These are phyloP conservation scores for Plusia festucae DNA, from an alignment of 2,888 invertebrate genomes.

Conservation along the genomic window DNA sequence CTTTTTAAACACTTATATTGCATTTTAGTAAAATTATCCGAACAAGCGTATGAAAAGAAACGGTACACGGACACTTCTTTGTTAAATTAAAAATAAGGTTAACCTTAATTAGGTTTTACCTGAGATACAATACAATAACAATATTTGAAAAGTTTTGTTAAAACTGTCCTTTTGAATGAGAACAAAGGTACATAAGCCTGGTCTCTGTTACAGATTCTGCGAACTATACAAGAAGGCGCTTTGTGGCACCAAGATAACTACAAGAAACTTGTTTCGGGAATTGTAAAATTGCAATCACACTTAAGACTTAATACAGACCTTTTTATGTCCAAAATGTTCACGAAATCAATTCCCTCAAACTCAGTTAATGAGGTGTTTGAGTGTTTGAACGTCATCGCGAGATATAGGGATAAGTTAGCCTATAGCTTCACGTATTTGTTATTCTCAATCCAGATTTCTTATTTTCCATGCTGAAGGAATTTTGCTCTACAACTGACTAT, in stretches of 20 bases:
- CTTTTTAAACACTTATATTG: neutral
- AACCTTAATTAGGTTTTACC: slow-evolving; percentile 1
- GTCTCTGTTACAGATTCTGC: neutral
- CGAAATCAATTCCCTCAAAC: neutral
- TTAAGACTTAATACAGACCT: no score
- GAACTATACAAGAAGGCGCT: neutral
- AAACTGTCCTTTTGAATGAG: neutral
- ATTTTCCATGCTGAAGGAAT: no score
- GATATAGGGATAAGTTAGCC: no score
- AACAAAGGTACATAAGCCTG: neutral
- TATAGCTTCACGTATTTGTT: no score
- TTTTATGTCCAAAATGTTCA: neutral
- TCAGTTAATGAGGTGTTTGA: no score
- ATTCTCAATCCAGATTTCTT: no score
- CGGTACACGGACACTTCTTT: neutral
- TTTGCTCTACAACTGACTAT: neutral
- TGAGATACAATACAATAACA: slow-evolving; percentile 1
- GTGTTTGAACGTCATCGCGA: no score
- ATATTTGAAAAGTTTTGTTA: neutral
- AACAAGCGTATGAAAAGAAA: neutral
- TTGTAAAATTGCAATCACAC: neutral
- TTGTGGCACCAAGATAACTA: neutral
- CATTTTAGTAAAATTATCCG: neutral
- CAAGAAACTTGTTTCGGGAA: neutral
- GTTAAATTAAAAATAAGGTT: neutral